Evolutionary conservation across 2,113 vertebrate genomes (phyloP), one percentile per base, ranked within the genome.

Genomic region (Catharus bicknelli): DNA sequence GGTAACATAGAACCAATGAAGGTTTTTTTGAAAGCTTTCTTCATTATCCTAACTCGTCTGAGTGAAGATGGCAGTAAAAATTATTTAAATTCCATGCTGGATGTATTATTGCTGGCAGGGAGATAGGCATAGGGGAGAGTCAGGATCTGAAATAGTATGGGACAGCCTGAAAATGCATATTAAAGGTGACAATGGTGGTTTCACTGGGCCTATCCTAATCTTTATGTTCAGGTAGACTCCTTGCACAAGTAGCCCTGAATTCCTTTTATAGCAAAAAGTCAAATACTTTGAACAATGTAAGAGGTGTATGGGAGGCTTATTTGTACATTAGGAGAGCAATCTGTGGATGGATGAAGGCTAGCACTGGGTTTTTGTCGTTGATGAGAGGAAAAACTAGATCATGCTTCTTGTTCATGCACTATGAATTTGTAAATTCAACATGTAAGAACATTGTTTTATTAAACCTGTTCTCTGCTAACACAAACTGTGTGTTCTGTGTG

Each of bases 381-480:
- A 64, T 36, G 10, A 69, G 42, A 73, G 42, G 50, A 75, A 89
- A 86, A 91, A 50, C 38, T 47, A 64, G 59, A 66, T 47, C 0
- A 0, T 61, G 20, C 40, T 86, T 87, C 48, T 75, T 1, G 0
- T 78, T 72, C 17, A 26, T 57, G 81, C 16, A 22, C 27, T 50
- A 2, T 50, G 54, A 62, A 76, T 69, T 42, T 76, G 70, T 91
- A 50, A 68, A 54, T 58, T 30, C 11, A 45, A 29, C 11, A 5
- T 26, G 50, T 45, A 58, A 90, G 25, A 76, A 69, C 29, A 61
- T 45, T 66, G 26, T 78, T 87, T n/a, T 43, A 94, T 94, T 94
- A 95, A 93, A 95, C 34, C 68, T 76, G 20, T 79, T 53, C 47
- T 62, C 70, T 91, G 62, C 50, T 85, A 32, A 64, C 38, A 72